Evolutionary conservation across 2,797 vertebrate species (phyloP).

Genomic region (Neostethus bicornis): DNA sequence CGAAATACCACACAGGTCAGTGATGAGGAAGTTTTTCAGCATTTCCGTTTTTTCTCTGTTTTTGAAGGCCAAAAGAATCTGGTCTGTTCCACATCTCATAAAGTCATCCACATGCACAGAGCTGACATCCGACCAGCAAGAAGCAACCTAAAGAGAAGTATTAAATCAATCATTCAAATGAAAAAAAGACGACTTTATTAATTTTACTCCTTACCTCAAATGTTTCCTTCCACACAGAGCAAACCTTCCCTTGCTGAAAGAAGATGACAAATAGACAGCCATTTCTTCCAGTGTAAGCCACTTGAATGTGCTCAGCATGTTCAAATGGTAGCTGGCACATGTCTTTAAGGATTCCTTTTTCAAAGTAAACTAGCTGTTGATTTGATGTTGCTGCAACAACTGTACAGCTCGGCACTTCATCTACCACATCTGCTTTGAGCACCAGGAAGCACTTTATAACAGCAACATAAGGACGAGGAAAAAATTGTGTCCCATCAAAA

Average conservation of each 20-base stretch:
- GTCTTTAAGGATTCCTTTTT: constrained; percentile 82
- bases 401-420: constrained; percentile 66
- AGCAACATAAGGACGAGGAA: constrained; percentile 85
- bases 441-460: constrained; percentile 80
- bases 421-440: constrained; percentile 63
- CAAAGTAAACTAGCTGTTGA: constrained; percentile 87
- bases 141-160: constrained; percentile 79
- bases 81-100: constrained; percentile 87
- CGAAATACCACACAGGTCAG: constrained; percentile 83
- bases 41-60: constrained; percentile 49
- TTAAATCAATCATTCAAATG: background rate
- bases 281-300: constrained; percentile 74
- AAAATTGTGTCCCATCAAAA: constrained; percentile 72
- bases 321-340: constrained; percentile 86
- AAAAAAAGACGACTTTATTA: too few relatives aligned
- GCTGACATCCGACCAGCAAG: constrained; percentile 82
- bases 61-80: constrained; percentile 86
- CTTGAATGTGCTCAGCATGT: constrained; percentile 77
- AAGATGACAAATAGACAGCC: constrained; percentile 80
- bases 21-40: constrained; percentile 83
- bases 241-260: constrained; percentile 81
- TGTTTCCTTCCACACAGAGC: constrained; percentile 84
- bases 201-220: constrained; percentile 81
- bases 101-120: constrained; percentile 90
- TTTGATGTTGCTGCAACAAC: constrained; percentile 81